A percentile compares a stretch with the other conserved stretches of the same genome.
Evolutionary conservation across 2,888 invertebrate genomes (phyloP).

Genomic region (Drosophila meridionalis): DNA sequence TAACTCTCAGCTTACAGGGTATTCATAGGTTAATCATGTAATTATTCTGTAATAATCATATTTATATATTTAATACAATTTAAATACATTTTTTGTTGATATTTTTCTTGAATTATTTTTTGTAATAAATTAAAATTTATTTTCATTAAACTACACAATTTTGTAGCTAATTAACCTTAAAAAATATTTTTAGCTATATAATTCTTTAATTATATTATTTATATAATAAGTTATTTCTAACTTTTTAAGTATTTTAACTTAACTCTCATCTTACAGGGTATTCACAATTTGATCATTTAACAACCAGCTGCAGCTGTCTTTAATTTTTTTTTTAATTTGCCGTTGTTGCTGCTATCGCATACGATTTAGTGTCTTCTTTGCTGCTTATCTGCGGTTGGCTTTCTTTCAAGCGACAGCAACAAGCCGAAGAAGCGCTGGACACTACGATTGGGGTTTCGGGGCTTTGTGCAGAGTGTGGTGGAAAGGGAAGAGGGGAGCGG

Average conservation of each 20-base stretch:
- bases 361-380: constrained; percentile 77
- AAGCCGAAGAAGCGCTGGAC: constrained; percentile 16
- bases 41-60: too few species aligned
- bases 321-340: constrained; percentile 17
- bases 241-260: too few species aligned
- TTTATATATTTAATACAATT: too few species aligned
- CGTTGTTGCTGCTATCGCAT: constrained; percentile 57
- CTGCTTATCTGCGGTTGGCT: constrained; percentile 74
- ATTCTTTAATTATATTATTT: too few species aligned
- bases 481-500: neutral
- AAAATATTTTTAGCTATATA: too few species aligned
- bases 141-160: too few species aligned
- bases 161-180: too few species aligned
- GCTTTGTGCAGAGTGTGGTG: neutral
- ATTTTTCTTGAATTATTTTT: too few species aligned
- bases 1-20: constrained; percentile 11
- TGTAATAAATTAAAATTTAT: too few species aligned
- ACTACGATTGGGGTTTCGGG: constrained; percentile 4
- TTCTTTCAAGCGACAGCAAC: constrained; percentile 56
- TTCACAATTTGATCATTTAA: constrained; percentile 6
- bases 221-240: too few species aligned
- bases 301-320: neutral
- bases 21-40: constrained; percentile 13
- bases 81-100: too few species aligned
- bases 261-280: constrained; percentile 17